These are phyloP conservation scores for Meteorus sp. DNA, from an alignment of 1,140 invertebrate genomes.

Conservation along the genomic window DNA sequence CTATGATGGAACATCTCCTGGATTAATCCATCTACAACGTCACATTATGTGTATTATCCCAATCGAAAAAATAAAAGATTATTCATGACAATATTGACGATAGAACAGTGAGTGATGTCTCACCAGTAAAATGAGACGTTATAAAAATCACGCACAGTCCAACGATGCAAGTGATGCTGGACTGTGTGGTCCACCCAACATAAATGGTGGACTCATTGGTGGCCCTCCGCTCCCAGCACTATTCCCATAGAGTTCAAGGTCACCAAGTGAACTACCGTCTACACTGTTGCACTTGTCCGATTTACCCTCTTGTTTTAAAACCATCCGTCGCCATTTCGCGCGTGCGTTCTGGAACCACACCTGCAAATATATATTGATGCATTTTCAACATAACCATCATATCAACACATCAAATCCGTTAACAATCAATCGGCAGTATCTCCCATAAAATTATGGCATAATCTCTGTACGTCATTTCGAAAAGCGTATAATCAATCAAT, in stretches of 20 bases:
- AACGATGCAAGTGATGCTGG: constrained; percentile 54
- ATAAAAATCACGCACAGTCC: constrained; percentile 54
- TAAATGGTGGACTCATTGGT: constrained; percentile 56
- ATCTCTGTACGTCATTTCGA: too few species aligned
- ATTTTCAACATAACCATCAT: too few species aligned
- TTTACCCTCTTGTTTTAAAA: constrained; percentile 81
- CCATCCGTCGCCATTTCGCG: constrained; percentile 95
- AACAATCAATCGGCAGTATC: too few species aligned
- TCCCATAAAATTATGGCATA: too few species aligned
- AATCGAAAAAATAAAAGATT: too few species aligned
- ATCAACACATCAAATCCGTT: too few species aligned
- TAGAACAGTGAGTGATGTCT: too few species aligned
- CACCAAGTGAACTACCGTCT: constrained; percentile 50
- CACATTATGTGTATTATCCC: too few species aligned
- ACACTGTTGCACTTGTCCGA: constrained; percentile 67
- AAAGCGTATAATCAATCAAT: too few species aligned
- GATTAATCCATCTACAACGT: too few species aligned
- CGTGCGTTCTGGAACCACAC: constrained; percentile 99
- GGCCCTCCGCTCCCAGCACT: constrained; percentile 54
- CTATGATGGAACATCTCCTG: too few species aligned
- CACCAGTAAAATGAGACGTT: constrained; percentile 20
- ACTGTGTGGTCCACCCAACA: constrained; percentile 54
- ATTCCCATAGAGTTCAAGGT: constrained; percentile 56
- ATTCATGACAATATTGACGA: too few species aligned
- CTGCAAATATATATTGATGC: constrained; percentile 65